Conservation (phyloP, 2,888 invertebrate species). For the Cyaniris semiargus region DNA sequence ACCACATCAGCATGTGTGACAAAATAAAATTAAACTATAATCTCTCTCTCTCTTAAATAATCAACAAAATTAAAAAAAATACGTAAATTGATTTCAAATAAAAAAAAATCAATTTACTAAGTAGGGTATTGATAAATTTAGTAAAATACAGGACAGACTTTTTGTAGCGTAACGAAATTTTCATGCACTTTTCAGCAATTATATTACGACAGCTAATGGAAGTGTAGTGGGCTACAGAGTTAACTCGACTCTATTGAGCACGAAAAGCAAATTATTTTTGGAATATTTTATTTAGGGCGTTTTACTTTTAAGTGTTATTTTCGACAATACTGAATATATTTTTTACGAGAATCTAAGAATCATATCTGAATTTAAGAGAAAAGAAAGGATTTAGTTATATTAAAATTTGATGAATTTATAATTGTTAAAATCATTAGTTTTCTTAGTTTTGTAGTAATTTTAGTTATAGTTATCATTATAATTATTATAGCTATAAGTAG, state of each 20-base stretch:
- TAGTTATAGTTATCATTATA: too few species aligned
- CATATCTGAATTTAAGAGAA: too few species aligned
- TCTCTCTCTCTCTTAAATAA: too few species aligned
- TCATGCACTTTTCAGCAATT: conserved; percentile 19
- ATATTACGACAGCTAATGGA: background rate
- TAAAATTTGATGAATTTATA: too few species aligned
- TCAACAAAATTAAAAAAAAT: too few species aligned
- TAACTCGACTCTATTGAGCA: background rate
- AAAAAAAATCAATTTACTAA: background rate
- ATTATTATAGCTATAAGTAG: too few species aligned
- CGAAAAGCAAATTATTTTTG: conserved; percentile 1
- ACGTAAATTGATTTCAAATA: background rate
- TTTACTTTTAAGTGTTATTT: background rate
- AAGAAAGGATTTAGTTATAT: too few species aligned
- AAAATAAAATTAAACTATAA: too few species aligned
- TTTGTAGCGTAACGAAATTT: background rate
- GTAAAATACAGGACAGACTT: background rate
- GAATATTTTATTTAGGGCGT: background rate
- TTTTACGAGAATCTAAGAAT: too few species aligned
- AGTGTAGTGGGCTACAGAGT: conserved; percentile 13
- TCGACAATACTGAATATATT: background rate
- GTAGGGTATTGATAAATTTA: background rate
- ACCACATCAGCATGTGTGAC: too few species aligned
- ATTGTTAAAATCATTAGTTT: too few species aligned
- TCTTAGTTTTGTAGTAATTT: too few species aligned